Evolutionary conservation across 1,140 invertebrate species (phyloP), one percentile per base, ranked within the genome.

Genomic region (Batillaria attramentaria): DNA sequence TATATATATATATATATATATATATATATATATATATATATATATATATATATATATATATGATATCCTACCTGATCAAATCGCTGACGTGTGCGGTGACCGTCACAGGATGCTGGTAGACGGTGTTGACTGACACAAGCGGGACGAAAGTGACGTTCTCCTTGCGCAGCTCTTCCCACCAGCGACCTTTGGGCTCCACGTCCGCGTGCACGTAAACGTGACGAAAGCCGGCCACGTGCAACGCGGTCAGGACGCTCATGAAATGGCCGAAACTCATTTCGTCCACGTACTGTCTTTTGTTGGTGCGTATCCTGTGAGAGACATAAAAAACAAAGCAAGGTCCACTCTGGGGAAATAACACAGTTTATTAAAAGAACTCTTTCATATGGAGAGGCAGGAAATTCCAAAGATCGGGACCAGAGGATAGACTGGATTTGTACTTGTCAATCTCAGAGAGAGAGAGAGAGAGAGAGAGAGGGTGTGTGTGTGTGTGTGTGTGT

Each of bases 81-180:
- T 76, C 57, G 42, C 74, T 43, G 37, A 60, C 41, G 3, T 54
- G 39, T 18, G 39, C 18, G 42, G 43, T 33, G 3, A 62, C 43
- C 20, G 33, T 35, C 5, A 66, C 35, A 31, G 41, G 20, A 39
- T 83, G 79, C 8, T 74, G 73, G 54, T 69, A 81, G 31, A 83
- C 75, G 6, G 39, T n/a, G 2, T 65, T 28, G 6, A 74, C 74
- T 4, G 33, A 57, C 18, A 77, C 70, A 8, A 77, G 43, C 24
- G 41, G 78, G 24, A 83, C 72, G 37, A 81, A 78, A 6, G 69
- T 65, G 0, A 80, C 77, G 20, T 79, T 81, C 54, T 79, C 77
- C 31, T 41, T 50, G 31, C 24, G 28, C 50, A 79, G 72, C 60
- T 24, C 46, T 33, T 65, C 57, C 78, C 78, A 79, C 70, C 70